phyloP scores from a whole-genome alignment of 2,113 vertebrate species.

The Misgurnus anguillicaudatus region DNA sequence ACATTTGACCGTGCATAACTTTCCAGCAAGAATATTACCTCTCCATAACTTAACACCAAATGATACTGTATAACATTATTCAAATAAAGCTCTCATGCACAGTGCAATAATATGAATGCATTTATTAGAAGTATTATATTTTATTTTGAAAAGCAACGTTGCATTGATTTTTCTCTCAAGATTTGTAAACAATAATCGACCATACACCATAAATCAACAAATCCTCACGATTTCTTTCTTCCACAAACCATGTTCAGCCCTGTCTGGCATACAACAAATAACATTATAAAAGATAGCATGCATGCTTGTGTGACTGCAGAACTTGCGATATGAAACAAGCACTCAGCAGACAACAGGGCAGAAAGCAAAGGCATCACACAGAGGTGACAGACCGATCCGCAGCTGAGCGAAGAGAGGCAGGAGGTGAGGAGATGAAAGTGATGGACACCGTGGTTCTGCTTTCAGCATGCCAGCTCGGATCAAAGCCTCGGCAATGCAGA shows the following conservation, averaged over 20 bases:
- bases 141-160: too few species aligned
- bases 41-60: background rate
- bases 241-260: background rate
- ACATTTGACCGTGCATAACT: background rate
- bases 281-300: background rate
- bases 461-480: constrained; percentile 24
- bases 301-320: constrained; percentile 7
- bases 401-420: background rate
- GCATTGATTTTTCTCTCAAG: background rate
- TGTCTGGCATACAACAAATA: constrained; percentile 15
- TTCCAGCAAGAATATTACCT: background rate
- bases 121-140: too few species aligned
- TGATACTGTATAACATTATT: background rate
- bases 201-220: background rate
- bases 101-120: background rate
- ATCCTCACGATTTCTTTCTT: background rate
- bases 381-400: constrained; percentile 18
- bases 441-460: background rate
- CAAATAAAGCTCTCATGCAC: too few species aligned
- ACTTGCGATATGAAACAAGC: background rate
- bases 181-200: background rate
- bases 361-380: constrained; percentile 1
- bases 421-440: constrained; percentile 33
- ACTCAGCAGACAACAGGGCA: constrained; percentile 3
- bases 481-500: constrained; percentile 12